A percentile compares a stretch with the other conserved stretches of the same genome.
phyloP scores from a whole-genome alignment of 37 sponge, comb jelly and placozoan species.

The Lycopodina hypogea region DNA sequence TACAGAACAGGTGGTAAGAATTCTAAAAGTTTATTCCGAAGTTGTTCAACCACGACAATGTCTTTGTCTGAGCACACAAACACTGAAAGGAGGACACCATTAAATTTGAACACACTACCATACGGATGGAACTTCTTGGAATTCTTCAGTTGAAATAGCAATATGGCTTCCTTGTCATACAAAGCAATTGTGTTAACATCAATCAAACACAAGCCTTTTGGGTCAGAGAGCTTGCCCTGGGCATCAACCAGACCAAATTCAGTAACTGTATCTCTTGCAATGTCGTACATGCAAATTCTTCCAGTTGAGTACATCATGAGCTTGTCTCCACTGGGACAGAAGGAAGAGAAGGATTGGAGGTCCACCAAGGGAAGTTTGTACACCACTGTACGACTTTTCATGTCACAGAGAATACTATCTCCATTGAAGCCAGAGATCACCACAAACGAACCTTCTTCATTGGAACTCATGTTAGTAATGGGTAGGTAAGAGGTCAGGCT shows the following conservation, averaged over 20 bases:
- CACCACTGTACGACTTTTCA: neutral
- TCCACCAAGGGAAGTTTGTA: conserved; percentile 8
- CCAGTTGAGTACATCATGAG: neutral
- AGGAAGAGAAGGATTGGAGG: neutral
- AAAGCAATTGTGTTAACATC: conserved; percentile 24
- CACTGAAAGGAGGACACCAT: conserved; percentile 31
- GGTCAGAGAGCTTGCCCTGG: conserved; percentile 19
- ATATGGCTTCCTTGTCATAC: conserved; percentile 39
- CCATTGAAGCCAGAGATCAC: conserved; percentile 6
- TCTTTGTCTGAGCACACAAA: neutral
- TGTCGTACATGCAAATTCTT: conserved; percentile 18
- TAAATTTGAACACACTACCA: neutral
- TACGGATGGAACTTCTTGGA: neutral
- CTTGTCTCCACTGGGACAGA: neutral
- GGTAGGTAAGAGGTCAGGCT: neutral
- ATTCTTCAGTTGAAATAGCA: conserved; percentile 6
- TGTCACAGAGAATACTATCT: conserved; percentile 10
- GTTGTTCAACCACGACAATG: conserved; percentile 53
- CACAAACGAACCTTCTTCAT: conserved; percentile 11
- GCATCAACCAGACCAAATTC: neutral
- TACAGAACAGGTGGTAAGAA: conserved; percentile 55
- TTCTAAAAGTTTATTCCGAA: conserved; percentile 37
- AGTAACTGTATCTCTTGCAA: neutral
- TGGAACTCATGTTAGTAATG: conserved; percentile 19
- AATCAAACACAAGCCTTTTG: conserved; percentile 3